A percentile compares a stretch with the other conserved stretches of the same genome.
phyloP scores from a whole-genome alignment of 2,797 vertebrate species.

The Columba guinea region DNA sequence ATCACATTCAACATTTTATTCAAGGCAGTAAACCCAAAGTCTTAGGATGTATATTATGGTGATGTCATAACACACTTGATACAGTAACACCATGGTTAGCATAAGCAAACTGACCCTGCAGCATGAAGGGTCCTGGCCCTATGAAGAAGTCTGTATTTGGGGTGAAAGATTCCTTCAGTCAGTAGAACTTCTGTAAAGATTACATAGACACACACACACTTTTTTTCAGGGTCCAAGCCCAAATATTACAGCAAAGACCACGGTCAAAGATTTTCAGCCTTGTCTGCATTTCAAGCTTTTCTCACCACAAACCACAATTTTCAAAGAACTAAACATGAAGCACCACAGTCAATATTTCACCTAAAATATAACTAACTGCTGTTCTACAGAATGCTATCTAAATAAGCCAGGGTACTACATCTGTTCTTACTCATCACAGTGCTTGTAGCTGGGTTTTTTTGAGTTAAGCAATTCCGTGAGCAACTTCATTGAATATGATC shows the following conservation, averaged over 20 bases:
- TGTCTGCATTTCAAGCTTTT: background rate
- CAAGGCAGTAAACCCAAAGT: background rate
- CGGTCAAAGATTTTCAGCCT: background rate
- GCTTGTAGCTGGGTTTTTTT: background rate
- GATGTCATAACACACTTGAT: background rate
- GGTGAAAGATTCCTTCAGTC: background rate
- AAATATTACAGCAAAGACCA: background rate
- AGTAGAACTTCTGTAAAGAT: background rate
- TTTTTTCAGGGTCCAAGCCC: background rate
- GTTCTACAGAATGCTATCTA: background rate
- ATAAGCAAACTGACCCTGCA: background rate
- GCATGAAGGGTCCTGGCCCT: background rate
- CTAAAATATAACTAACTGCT: background rate
- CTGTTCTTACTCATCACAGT: background rate
- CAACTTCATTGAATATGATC: background rate
- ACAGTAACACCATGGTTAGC: background rate
- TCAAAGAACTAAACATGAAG: background rate
- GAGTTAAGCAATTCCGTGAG: background rate
- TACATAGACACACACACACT: accelerated
- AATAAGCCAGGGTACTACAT: background rate
- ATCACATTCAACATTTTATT: background rate
- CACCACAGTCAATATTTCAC: background rate
- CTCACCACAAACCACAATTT: background rate
- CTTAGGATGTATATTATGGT: background rate
- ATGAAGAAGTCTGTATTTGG: accelerated